Evolutionary conservation across 2,113 vertebrate genomes (phyloP).

Genomic region (Trogon surrucura): DNA sequence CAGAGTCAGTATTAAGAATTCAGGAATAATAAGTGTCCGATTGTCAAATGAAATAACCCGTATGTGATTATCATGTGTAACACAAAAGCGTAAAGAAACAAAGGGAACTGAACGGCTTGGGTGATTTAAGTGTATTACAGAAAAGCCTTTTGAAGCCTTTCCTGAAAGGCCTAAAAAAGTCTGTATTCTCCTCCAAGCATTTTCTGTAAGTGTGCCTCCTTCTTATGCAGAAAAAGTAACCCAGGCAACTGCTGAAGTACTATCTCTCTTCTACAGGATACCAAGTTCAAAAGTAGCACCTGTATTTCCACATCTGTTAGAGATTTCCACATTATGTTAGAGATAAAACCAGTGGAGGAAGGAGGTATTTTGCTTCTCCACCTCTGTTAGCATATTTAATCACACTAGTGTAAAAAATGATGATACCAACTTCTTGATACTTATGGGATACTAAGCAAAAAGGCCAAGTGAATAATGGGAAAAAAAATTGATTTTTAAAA

Average conservation of each 20-base stretch:
- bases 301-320: neutral
- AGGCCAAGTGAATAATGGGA: neutral
- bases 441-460: neutral
- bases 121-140: neutral
- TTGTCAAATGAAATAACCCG: constrained; percentile 38
- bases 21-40: constrained; percentile 15
- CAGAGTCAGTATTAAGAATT: constrained; percentile 35
- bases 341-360: neutral
- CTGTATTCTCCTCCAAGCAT: neutral
- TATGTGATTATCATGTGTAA: constrained; percentile 35
- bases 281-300: neutral
- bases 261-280: neutral
- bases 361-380: neutral
- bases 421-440: neutral
- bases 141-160: neutral
- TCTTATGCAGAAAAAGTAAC: neutral
- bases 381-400: neutral
- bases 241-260: neutral
- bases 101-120: neutral
- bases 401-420: neutral
- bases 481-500: neutral
- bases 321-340: neutral
- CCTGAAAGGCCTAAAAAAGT: neutral
- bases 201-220: neutral
- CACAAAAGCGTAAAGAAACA: constrained; percentile 16